phyloP scores from a whole-genome alignment of 2,113 vertebrate species.

The Columba livia region DNA sequence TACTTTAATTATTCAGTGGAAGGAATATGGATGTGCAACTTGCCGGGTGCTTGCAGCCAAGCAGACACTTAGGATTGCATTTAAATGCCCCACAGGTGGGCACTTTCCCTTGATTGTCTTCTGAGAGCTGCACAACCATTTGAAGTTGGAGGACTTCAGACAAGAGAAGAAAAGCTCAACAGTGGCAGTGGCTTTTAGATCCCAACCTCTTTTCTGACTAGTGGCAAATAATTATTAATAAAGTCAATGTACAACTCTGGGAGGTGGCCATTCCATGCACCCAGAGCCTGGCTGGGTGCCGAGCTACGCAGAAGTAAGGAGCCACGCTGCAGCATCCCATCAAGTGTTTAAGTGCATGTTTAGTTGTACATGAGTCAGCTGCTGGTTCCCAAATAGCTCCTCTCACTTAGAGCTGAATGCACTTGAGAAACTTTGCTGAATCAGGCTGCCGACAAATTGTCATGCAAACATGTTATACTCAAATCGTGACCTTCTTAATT shows the following conservation, averaged over 20 bases:
- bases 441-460: background rate
- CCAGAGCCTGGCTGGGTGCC: background rate
- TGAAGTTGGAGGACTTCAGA: background rate
- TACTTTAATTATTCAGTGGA: background rate
- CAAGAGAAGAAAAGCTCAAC: background rate
- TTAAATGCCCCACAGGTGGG: background rate
- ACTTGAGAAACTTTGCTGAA: background rate
- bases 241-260: accelerated
- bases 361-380: background rate
- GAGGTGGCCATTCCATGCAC: accelerated
- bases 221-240: background rate
- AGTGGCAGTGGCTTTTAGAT: background rate
- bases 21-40: background rate
- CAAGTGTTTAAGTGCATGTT: background rate
- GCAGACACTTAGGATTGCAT: background rate
- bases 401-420: background rate
- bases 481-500: background rate
- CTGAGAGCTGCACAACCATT: background rate
- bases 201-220: background rate
- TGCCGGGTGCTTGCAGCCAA: background rate
- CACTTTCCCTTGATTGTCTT: background rate
- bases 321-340: background rate
- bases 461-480: background rate
- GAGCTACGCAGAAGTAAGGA: accelerated
- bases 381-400: background rate